These are phyloP conservation scores for Agrochola lychnidis DNA, from an alignment of 2,888 invertebrate species.

Conservation along the genomic window DNA sequence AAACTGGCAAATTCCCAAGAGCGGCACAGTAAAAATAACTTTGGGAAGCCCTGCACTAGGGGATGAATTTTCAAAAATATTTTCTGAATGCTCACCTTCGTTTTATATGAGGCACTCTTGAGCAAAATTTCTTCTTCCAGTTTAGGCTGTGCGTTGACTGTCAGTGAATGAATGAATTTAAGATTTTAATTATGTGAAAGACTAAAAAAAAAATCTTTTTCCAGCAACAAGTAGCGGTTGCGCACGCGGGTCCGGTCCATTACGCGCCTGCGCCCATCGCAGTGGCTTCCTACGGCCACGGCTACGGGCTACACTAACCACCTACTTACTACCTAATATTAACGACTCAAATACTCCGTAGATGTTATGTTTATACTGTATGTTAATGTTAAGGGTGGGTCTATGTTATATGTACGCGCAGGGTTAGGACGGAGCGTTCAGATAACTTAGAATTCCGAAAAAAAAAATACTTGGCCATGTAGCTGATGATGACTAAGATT, in stretches of 20 bases:
- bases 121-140: background rate
- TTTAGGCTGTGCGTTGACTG: background rate
- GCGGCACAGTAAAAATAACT: too few relatives aligned
- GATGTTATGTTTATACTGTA: constrained; percentile 40
- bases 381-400: constrained; percentile 50
- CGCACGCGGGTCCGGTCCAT: constrained; percentile 57
- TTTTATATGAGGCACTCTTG: background rate
- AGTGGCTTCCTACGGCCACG: constrained; percentile 67
- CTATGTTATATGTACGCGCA: constrained; percentile 35
- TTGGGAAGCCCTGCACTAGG: too few relatives aligned
- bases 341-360: constrained; percentile 62
- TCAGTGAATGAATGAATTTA: background rate
- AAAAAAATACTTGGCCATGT: background rate
- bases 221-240: constrained; percentile 69
- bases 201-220: constrained; percentile 12
- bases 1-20: too few relatives aligned
- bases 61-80: background rate
- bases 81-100: background rate
- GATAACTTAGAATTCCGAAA: constrained; percentile 20
- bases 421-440: constrained; percentile 28
- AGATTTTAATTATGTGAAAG: background rate
- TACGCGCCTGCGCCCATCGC: constrained; percentile 64
- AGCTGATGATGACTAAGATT: background rate
- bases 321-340: constrained; percentile 37
- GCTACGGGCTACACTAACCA: constrained; percentile 64